Conservation (phyloP, 2,888 invertebrate species). For the Alitta virens region DNA sequence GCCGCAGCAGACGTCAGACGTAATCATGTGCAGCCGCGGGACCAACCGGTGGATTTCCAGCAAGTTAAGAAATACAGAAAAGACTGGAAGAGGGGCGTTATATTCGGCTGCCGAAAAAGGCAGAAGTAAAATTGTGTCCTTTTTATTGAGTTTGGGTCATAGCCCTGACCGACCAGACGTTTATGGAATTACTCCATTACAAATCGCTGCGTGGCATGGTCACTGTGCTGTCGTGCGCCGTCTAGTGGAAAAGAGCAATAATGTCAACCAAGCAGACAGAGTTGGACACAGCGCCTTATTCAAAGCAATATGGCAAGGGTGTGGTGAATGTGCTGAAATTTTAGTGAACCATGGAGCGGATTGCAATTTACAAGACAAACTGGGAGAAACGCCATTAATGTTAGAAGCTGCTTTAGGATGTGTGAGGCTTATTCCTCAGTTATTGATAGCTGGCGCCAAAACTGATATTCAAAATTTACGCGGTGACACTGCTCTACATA, state of each 20-base stretch:
- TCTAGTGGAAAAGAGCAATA: not conserved
- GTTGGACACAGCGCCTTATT: constrained; percentile 17
- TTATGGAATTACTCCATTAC: constrained; percentile 16
- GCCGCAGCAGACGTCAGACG: no score
- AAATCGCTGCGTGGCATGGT: constrained; percentile 19
- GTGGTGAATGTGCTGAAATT: constrained; percentile 5
- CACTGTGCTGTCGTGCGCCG: constrained; percentile 13
- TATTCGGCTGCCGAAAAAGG: constrained; percentile 15
- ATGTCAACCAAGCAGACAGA: constrained; percentile 10
- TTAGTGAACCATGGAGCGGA: constrained; percentile 8
- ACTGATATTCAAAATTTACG: constrained; percentile 1
- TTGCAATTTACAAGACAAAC: not conserved
- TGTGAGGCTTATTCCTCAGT: constrained; percentile 68
- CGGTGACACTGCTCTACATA: constrained; percentile 46
- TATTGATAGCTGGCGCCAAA: constrained; percentile 7
- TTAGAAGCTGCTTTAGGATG: constrained; percentile 68
- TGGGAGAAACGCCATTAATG: constrained; percentile 10
- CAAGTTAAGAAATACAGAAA: not conserved
- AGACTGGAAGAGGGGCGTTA: constrained; percentile 2
- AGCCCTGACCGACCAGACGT: constrained; percentile 9
- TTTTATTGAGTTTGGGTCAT: constrained; percentile 8
- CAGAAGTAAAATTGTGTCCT: not conserved
- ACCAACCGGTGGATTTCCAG: no score
- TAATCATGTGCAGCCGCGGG: no score
- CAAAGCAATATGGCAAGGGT: constrained; percentile 18